Percentiles rank a stretch among this genome's conserved stretches.
These are phyloP conservation scores for Falcunculus frontatus DNA, from an alignment of 2,113 vertebrate species.

Conservation along the genomic window DNA sequence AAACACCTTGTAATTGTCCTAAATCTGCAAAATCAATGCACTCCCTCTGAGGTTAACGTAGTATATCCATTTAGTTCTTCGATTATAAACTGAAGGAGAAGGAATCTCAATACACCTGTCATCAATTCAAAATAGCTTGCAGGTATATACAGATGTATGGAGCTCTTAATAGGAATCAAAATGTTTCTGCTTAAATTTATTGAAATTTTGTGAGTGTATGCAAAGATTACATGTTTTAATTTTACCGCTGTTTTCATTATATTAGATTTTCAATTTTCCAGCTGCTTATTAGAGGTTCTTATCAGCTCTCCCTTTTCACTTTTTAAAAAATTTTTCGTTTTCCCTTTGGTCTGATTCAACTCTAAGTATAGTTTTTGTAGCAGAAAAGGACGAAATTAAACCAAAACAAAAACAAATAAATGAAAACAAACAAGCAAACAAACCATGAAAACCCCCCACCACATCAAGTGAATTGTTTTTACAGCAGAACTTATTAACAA, in stretches of 20 bases:
- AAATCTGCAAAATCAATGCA: background rate
- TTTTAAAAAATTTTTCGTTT: background rate
- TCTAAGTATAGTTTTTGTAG: background rate
- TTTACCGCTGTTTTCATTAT: background rate
- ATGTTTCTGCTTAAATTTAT: background rate
- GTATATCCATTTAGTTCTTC: background rate
- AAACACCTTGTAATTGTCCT: conserved; percentile 1
- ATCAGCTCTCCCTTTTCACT: background rate
- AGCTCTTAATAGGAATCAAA: background rate
- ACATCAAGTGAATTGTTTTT: background rate
- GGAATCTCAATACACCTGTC: background rate
- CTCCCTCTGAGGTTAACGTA: background rate
- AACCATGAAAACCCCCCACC: background rate
- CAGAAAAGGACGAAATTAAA: background rate
- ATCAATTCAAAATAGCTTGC: background rate
- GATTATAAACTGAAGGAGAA: background rate
- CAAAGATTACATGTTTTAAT: background rate
- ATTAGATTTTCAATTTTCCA: background rate
- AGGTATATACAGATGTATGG: background rate
- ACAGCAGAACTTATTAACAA: background rate
- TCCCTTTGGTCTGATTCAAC: background rate
- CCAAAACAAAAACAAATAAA: background rate
- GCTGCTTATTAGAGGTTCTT: background rate
- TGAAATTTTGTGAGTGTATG: background rate
- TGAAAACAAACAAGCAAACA: background rate